These are phyloP conservation scores for Euplagia quadripunctaria DNA, from an alignment of 2,888 invertebrate species.

Conservation along the genomic window DNA sequence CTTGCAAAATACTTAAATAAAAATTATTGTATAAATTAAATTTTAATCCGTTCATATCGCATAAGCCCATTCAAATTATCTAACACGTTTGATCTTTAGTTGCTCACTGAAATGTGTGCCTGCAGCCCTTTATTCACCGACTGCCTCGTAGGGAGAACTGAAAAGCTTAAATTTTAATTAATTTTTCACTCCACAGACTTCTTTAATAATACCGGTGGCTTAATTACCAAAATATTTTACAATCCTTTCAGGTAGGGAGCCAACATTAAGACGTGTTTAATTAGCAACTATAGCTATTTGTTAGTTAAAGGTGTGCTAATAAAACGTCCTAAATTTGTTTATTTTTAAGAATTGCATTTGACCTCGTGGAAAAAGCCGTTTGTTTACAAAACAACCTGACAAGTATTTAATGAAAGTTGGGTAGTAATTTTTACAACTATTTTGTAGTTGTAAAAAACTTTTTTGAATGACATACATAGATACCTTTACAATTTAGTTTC, in stretches of 20 bases:
- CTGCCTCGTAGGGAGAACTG: conserved; percentile 71
- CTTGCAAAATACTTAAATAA: background rate
- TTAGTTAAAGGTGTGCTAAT: conserved; percentile 43
- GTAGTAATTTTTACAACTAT: background rate
- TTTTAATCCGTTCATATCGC: conserved; percentile 65
- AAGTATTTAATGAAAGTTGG: background rate
- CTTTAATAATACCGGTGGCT: conserved; percentile 75
- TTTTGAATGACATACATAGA: too few species aligned
- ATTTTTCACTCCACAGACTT: conserved; percentile 82
- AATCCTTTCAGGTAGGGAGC: conserved; percentile 68
- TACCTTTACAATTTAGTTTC: too few species aligned
- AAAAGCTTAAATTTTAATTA: conserved; percentile 84
- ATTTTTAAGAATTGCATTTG: conserved; percentile 30
- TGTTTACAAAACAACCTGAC: conserved; percentile 10
- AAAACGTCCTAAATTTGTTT: conserved; percentile 43
- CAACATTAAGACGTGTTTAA: conserved; percentile 73
- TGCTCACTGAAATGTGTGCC: conserved; percentile 80
- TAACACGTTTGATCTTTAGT: conserved; percentile 81
- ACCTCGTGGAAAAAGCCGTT: background rate
- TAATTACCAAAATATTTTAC: conserved; percentile 81
- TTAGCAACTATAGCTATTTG: conserved; percentile 68
- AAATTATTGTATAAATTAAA: conserved; percentile 19
- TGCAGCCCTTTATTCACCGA: conserved; percentile 72
- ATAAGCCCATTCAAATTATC: conserved; percentile 80
- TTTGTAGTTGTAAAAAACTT: too few species aligned